Evolutionary conservation across 2,113 vertebrate genomes (phyloP).

Genomic region (Machaerirhynchus nigripectus): DNA sequence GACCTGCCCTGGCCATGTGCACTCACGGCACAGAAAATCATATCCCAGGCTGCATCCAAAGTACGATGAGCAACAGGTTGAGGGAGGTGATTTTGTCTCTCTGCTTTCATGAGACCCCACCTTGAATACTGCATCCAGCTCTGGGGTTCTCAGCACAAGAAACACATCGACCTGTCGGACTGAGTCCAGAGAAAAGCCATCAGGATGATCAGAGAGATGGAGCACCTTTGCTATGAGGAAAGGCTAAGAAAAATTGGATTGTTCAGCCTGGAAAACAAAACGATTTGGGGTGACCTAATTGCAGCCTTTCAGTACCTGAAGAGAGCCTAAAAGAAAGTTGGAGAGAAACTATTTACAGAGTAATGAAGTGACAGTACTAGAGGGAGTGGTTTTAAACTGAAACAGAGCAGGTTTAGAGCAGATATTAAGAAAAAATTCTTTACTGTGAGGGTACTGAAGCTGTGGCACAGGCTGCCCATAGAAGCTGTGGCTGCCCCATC

Average conservation of each 20-base stretch:
- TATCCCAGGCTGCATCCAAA: background rate
- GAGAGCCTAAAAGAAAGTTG: background rate
- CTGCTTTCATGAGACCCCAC: background rate
- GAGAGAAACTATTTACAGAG: background rate
- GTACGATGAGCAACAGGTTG: fast-evolving
- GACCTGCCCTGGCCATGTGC: background rate
- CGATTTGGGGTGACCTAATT: fast-evolving
- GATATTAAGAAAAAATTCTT: background rate
- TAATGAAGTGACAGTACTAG: background rate
- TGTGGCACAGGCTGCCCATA: fast-evolving
- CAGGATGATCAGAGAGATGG: background rate
- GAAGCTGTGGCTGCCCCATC: background rate
- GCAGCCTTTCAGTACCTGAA: background rate
- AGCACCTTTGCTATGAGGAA: background rate
- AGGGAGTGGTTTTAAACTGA: background rate
- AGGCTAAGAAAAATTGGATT: background rate
- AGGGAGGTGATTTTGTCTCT: background rate
- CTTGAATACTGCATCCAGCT: background rate
- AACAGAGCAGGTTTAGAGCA: background rate
- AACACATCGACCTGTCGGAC: fast-evolving
- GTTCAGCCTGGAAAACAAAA: background rate
- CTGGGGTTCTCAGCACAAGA: background rate
- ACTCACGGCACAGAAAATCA: background rate
- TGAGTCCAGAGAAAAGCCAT: background rate
- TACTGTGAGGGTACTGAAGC: background rate